phyloP scores from a whole-genome alignment of 2,797 vertebrate genomes.

The Helostoma temminkii region DNA sequence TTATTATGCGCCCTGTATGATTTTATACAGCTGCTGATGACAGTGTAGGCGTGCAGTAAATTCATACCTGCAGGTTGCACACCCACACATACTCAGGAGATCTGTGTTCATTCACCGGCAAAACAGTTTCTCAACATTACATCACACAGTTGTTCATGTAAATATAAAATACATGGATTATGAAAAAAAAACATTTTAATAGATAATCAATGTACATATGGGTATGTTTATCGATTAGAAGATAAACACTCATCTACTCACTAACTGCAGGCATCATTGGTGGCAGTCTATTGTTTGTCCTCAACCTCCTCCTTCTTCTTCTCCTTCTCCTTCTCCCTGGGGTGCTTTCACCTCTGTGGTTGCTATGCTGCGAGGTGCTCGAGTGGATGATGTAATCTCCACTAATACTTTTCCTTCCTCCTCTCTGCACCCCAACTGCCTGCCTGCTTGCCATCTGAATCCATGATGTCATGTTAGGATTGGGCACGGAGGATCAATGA shows the following conservation, averaged over 20 bases:
- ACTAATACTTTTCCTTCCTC: slow-evolving; percentile 87
- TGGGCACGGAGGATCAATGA: slow-evolving; percentile 70
- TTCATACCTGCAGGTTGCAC: slow-evolving; percentile 66
- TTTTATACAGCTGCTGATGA: slow-evolving; percentile 55
- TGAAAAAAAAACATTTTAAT: slow-evolving; percentile 1
- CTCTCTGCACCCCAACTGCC: slow-evolving; percentile 53
- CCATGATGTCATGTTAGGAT: slow-evolving; percentile 76
- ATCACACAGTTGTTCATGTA: not conserved
- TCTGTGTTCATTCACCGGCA: slow-evolving; percentile 28
- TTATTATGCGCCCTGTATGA: slow-evolving; percentile 29
- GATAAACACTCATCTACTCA: slow-evolving; percentile 24
- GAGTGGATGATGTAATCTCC: slow-evolving; percentile 88
- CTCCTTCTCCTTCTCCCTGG: slow-evolving; percentile 65
- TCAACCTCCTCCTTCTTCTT: slow-evolving; percentile 38
- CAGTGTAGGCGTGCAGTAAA: slow-evolving; percentile 50
- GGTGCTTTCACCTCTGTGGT: slow-evolving; percentile 83
- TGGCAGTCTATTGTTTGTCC: slow-evolving; percentile 68
- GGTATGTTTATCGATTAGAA: not conserved
- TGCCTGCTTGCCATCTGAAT: slow-evolving; percentile 65
- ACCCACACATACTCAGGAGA: slow-evolving; percentile 35
- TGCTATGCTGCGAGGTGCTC: slow-evolving; percentile 83
- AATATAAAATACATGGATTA: slow-evolving; percentile 9
- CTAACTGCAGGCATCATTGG: slow-evolving; percentile 60
- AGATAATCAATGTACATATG: not conserved
- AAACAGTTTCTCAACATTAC: not conserved